These are phyloP conservation scores for Procambarus virginalis DNA, from an alignment of 1,140 invertebrate genomes.

Conservation along the genomic window DNA sequence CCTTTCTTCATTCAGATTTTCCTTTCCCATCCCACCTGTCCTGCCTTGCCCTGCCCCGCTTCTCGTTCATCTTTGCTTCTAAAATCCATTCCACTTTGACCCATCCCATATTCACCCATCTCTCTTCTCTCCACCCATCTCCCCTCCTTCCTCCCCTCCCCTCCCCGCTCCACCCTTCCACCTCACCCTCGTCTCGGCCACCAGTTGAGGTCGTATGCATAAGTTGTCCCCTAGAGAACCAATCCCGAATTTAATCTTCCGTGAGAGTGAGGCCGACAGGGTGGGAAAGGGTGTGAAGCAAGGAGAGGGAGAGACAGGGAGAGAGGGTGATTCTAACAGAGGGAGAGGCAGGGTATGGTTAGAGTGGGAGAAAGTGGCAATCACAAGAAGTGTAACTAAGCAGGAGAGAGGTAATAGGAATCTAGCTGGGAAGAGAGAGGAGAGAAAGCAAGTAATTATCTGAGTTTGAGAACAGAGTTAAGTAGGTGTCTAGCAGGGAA, in stretches of 20 bases:
- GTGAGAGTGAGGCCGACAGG: slow-evolving; percentile 1
- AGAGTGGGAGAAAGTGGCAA: background rate
- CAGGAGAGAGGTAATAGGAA: background rate
- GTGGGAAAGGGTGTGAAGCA: background rate
- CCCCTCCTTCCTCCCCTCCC: background rate
- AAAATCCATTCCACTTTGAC: background rate
- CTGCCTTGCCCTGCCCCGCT: background rate
- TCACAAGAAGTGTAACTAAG: background rate
- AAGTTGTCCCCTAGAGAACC: background rate
- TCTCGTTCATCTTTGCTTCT: background rate
- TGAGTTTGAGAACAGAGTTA: no score
- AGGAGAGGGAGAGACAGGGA: background rate
- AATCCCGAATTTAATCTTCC: slow-evolving; percentile 13
- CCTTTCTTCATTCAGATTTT: background rate
- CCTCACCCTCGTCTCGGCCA: background rate
- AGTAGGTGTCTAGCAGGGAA: no score
- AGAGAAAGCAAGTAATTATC: background rate
- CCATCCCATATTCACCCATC: background rate
- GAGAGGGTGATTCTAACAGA: background rate
- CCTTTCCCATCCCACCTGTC: background rate
- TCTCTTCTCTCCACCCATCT: background rate
- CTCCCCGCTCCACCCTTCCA: background rate
- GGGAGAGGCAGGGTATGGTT: background rate
- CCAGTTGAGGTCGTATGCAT: background rate
- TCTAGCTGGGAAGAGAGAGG: background rate